Evolutionary conservation across 2,888 invertebrate genomes (phyloP).

Genomic region (Eledona agricola): DNA sequence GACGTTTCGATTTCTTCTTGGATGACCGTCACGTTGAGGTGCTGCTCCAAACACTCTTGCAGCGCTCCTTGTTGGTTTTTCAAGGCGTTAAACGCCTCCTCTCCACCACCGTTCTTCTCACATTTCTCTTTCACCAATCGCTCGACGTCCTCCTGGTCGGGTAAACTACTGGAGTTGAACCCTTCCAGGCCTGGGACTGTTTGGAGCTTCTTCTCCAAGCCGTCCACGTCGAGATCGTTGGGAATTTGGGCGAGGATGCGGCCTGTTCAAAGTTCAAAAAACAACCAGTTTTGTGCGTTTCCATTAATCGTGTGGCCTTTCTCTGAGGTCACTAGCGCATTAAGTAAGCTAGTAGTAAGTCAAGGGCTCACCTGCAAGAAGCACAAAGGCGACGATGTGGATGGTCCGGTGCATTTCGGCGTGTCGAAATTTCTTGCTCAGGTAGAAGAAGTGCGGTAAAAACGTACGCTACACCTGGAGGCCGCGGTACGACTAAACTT

Average conservation of each 20-base stretch:
- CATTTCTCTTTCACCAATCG: conserved; percentile 72
- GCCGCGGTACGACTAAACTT: conserved; percentile 4
- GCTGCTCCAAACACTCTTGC: conserved; percentile 55
- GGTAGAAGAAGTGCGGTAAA: not conserved
- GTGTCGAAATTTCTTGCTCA: too few relatives aligned
- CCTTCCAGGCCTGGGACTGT: conserved; percentile 51
- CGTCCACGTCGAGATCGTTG: conserved; percentile 7
- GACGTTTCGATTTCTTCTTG: conserved; percentile 64
- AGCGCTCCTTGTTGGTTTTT: conserved; percentile 48
- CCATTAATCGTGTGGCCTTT: too few relatives aligned
- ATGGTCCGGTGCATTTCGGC: conserved; percentile 1
- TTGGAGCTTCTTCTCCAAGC: conserved; percentile 8
- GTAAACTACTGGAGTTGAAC: conserved; percentile 52
- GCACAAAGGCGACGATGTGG: not conserved
- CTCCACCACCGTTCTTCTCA: conserved; percentile 68
- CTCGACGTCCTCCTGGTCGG: conserved; percentile 63
- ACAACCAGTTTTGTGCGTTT: too few relatives aligned
- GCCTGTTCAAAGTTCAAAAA: conserved; percentile 11
- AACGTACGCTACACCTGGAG: not conserved
- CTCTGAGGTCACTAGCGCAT: too few relatives aligned
- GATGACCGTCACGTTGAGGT: conserved; percentile 60
- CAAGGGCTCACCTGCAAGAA: conserved; percentile 3
- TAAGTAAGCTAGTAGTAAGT: not conserved
- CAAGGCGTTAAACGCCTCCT: conserved; percentile 65
- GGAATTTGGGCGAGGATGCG: not conserved